A percentile compares a stretch with the other conserved stretches of the same genome.
Evolutionary conservation across 64 coral and sea anemone species (phyloP).

Genomic region (Montipora capricornis): DNA sequence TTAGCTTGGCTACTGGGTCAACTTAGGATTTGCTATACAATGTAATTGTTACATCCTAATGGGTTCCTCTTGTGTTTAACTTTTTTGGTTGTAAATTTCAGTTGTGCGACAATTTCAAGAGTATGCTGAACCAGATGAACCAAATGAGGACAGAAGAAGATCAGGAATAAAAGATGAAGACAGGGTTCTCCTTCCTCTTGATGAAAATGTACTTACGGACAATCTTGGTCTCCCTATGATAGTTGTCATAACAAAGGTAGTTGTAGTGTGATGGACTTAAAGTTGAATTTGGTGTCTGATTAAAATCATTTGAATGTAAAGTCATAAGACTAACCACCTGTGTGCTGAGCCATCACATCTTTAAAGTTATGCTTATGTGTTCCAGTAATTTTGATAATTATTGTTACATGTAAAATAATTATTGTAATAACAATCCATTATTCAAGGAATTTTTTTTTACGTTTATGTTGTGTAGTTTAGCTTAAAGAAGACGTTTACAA

Average conservation of each 20-base stretch:
- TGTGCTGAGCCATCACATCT: too few relatives aligned
- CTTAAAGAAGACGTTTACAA: too few relatives aligned
- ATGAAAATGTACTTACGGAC: constrained; percentile 97
- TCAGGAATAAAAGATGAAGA: constrained; percentile 95
- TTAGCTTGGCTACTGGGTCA: too few relatives aligned
- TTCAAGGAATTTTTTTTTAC: too few relatives aligned
- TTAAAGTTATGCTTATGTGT: too few relatives aligned
- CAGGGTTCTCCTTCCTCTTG: constrained; percentile 92
- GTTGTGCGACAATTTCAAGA: constrained; percentile 98
- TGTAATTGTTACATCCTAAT: background rate
- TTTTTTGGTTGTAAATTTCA: constrained; percentile 24
- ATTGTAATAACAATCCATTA: too few relatives aligned
- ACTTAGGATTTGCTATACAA: too few relatives aligned
- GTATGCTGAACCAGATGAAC: constrained; percentile 90
- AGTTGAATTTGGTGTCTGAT: background rate
- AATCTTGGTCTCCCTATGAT: constrained; percentile 96
- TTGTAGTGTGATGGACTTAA: background rate
- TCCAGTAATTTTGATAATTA: too few relatives aligned
- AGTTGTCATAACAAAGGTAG: constrained; percentile 94
- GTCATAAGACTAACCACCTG: background rate
- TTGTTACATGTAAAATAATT: too few relatives aligned
- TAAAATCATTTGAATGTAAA: too few relatives aligned
- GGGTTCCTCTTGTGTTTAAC: background rate
- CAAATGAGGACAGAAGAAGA: constrained; percentile 78
- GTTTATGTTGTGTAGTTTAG: too few relatives aligned